Conservation (phyloP, 2,797 vertebrate genomes). For the Sciaenops ocellatus region DNA sequence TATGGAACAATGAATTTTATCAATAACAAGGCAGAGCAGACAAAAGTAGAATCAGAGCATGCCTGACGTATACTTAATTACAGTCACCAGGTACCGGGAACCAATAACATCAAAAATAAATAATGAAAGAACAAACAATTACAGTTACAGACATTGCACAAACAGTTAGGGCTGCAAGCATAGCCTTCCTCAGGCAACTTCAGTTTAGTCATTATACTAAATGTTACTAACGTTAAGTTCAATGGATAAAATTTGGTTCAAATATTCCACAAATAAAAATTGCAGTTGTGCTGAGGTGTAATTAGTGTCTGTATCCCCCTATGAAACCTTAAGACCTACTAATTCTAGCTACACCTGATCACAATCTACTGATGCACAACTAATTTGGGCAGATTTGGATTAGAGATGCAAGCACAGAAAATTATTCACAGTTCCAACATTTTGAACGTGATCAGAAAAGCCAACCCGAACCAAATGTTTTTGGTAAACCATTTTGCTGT, state of each 20-base stretch:
- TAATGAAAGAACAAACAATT: no score
- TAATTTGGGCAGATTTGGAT: background rate
- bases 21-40: background rate
- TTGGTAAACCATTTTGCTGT: no score
- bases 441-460: background rate
- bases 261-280: background rate
- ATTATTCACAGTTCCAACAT: background rate
- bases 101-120: background rate
- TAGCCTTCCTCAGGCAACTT: background rate
- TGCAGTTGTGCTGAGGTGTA: background rate
- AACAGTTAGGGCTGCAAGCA: background rate
- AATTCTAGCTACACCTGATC: background rate
- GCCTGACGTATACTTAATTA: background rate
- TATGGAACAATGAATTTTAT: background rate
- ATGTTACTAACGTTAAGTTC: no score
- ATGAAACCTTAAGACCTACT: background rate
- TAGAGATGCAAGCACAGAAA: background rate
- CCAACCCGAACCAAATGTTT: background rate
- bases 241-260: no score
- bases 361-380: no score
- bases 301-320: background rate
- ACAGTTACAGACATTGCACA: background rate
- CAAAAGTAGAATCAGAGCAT: background rate
- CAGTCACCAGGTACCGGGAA: background rate
- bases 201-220: background rate